phyloP scores from a whole-genome alignment of 92 coral and sea anemone genomes.

The Hydrozoanthus gracilis region DNA sequence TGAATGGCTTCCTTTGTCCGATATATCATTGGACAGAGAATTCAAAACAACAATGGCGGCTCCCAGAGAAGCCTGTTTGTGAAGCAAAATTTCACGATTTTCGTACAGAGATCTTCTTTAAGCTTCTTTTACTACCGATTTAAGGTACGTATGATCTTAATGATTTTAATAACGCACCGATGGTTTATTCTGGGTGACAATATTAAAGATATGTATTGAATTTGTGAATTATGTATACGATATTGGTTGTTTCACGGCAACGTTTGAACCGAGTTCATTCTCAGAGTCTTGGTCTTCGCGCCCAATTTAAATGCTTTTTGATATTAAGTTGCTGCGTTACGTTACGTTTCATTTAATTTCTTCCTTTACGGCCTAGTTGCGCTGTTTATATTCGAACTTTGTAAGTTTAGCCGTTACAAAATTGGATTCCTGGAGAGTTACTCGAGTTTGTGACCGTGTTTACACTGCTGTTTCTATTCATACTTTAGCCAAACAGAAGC shows the following conservation, averaged over 20 bases:
- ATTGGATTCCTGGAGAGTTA: too few species aligned
- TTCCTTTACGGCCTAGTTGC: too few species aligned
- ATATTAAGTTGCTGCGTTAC: too few species aligned
- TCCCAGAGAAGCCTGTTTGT: slow-evolving; percentile 45
- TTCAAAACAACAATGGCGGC: slow-evolving; percentile 65
- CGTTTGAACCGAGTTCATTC: too few species aligned
- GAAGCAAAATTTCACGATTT: slow-evolving; percentile 16
- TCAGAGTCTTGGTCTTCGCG: too few species aligned
- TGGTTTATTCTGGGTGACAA: not conserved
- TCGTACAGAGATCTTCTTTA: slow-evolving; percentile 8
- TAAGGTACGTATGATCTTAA: slow-evolving; percentile 14
- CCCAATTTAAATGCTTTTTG: too few species aligned
- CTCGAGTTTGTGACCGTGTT: too few species aligned
- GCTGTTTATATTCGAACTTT: too few species aligned
- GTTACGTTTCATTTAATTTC: too few species aligned
- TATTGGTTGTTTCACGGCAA: not conserved
- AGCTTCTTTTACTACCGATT: slow-evolving; percentile 3
- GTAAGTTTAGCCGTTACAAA: too few species aligned
- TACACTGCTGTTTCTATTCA: too few species aligned
- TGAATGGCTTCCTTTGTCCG: slow-evolving; percentile 59
- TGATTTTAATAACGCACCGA: slow-evolving; percentile 2
- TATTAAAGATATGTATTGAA: not conserved
- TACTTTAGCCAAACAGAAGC: too few species aligned
- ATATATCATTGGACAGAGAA: slow-evolving; percentile 60
- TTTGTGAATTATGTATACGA: slow-evolving; percentile 7